Evolutionary conservation across 2,888 invertebrate genomes (phyloP), one percentile per base, ranked within the genome.

Genomic region (Drosophila crucigera): DNA sequence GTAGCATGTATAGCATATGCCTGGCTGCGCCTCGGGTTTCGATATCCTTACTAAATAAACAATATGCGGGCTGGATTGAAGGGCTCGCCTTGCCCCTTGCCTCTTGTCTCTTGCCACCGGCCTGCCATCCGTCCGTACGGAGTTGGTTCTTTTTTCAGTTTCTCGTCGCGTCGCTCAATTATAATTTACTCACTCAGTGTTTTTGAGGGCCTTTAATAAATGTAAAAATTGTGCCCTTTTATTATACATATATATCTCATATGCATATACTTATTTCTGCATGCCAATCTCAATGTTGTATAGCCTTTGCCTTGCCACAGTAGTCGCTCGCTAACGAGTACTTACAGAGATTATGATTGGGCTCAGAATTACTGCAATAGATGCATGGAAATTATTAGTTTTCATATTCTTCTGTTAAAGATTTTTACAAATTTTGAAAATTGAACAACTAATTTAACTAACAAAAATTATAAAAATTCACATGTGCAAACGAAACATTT

Each of bases 21-120:
- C 68, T 68, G 89, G 37, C 68, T 78, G 64, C 56, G 78, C 73
- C 88, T 78, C 66, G 74, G 73, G 68, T 65, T 76, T 78, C 76
- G 81, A 89, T 86, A 86, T 86, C 85, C 85, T 91, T 91, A 76
- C 89, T 87, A 81, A 86, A 84, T 87, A 87, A 86, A 91, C 85
- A 91, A 86, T 78, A 86, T 90, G 89, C 85, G 82, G 87, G 89
- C 84, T 71, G 61, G 59, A 72, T 79, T 75, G 73, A 62, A 73
- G 78, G 66, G 73, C 63, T 54, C 54, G 66, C 63, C 56, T 37
- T 31, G 47, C 16, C 7, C 6, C 14, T 22, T 22, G 6, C 22
- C 47, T 7, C 47, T 22, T 22, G 5, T 11, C 43, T 7, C 47
- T 22, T 9, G 31, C 43, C 62, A 3, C 22, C 5, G 22, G 22